Evolutionary conservation across 1,140 invertebrate species (phyloP).

Genomic region (Drosophila elegans): DNA sequence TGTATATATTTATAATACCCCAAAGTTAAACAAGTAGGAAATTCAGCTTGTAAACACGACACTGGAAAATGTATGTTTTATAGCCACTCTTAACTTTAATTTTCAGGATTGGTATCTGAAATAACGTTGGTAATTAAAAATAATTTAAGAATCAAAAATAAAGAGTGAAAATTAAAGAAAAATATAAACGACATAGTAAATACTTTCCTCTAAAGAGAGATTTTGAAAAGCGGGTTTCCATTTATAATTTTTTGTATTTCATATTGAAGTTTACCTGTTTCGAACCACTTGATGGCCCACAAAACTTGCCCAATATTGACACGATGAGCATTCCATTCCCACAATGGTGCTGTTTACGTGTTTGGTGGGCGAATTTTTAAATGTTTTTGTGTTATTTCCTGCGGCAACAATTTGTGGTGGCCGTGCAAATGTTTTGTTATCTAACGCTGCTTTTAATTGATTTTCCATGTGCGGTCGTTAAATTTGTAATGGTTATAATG

Average conservation of each 20-base stretch:
- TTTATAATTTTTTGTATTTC: background rate
- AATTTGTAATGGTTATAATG: conserved; percentile 52
- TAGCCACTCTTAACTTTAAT: background rate
- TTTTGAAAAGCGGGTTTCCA: background rate
- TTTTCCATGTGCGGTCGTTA: conserved; percentile 66
- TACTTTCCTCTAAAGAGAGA: too few relatives aligned
- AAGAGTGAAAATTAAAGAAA: background rate
- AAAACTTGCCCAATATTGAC: conserved; percentile 56
- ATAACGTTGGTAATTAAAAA: too few relatives aligned
- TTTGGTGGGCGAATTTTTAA: conserved; percentile 16
- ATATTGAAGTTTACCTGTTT: background rate
- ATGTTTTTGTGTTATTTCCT: conserved; percentile 49
- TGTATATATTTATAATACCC: conserved; percentile 12
- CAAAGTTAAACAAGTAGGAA: conserved; percentile 29
- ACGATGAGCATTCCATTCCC: conserved; percentile 26
- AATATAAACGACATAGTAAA: too few relatives aligned
- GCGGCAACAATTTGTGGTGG: conserved; percentile 67
- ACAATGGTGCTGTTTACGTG: conserved; percentile 18
- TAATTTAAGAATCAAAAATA: too few relatives aligned
- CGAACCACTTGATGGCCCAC: conserved; percentile 8
- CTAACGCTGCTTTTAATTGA: conserved; percentile 67
- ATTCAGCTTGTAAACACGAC: conserved; percentile 6
- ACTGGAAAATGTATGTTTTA: conserved; percentile 10
- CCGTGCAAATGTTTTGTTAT: conserved; percentile 68
- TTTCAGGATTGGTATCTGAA: too few relatives aligned